Base-by-base conservation (phyloP, 2,888 invertebrate genomes). In the Lagria hirta region DNA sequence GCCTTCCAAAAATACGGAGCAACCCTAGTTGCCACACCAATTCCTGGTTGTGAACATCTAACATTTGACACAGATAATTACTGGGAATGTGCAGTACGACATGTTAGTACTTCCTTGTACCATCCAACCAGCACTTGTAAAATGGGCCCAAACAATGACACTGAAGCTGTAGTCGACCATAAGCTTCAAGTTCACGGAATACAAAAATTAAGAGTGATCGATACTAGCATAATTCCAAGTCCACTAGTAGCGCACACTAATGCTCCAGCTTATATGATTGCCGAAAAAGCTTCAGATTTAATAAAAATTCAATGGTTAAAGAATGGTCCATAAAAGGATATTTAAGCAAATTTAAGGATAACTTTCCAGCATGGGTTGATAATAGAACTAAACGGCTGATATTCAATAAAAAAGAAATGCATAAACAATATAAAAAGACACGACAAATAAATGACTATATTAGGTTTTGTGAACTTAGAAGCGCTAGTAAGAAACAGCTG, bases 61-160 rank as follows among this genome's bases (percentile, higher is more conserved):
- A 56, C 70, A 13, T 81, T 79, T 52, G 75, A 72, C 35, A 75
- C 75, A 11, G 83, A 84, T 53, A 73, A 70, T 1, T 86, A 84
- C 58, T 84, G 85, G 84, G 79, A 79, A 56, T 86, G 86, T 58
- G 73, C 78, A 14, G 65, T 82, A 2, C 72, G 81, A 26, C 74
- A 77, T 0, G 60, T 80, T 14, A 79, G 11, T 6, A 11, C 11
- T 13, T 13, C 28, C 4, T 4, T 83, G 21, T 83, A 84, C 57
- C 85, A 86, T 64, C 82, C 84, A 58, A 76, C 81, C 28, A 78
- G 83, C 1, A 84, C 84, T 1, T 83, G 83, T 54, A 83, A 81
- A 65, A 84, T 85, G 83, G 84, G 84, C 0, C 78, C 80, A 0
- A 28, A 57, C 0, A 60, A 66, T 0, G 84, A 84, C 58, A 66